A percentile compares a stretch with the other conserved stretches of the same genome.
phyloP scores from a whole-genome alignment of 2,113 vertebrate genomes.

The Campylomormyrus tamandua region DNA sequence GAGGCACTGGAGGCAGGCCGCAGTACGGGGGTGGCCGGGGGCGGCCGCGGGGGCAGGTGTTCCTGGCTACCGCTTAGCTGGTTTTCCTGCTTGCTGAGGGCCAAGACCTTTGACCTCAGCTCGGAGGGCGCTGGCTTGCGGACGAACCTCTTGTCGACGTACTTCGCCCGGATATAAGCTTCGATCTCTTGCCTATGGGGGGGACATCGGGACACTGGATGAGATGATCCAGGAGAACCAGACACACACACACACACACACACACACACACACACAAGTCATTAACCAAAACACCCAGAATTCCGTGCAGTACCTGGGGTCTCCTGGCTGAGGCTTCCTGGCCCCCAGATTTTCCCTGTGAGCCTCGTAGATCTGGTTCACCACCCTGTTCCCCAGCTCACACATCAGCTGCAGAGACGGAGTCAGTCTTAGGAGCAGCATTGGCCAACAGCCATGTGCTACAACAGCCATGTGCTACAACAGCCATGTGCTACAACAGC shows the following conservation, averaged over 20 bases:
- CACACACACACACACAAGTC: not conserved
- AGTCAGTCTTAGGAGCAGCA: not conserved
- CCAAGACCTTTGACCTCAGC: slow-evolving; percentile 53
- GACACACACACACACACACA: not conserved
- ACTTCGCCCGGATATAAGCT: slow-evolving; percentile 90
- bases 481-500: not conserved
- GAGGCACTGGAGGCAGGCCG: slow-evolving; percentile 39
- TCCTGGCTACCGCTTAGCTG: slow-evolving; percentile 50
- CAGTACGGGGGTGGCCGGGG: slow-evolving; percentile 42
- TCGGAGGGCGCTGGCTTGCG: slow-evolving; percentile 61
- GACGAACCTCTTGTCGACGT: slow-evolving; percentile 84
- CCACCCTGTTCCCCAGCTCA: slow-evolving; percentile 87
- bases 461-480: not conserved
- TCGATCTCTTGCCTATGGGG: slow-evolving; percentile 82
- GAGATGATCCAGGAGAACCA: not conserved
- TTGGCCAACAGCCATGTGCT: not conserved
- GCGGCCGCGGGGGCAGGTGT: slow-evolving; percentile 40
- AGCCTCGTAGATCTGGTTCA: slow-evolving; percentile 94
- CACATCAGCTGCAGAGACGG: slow-evolving; percentile 80
- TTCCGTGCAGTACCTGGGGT: slow-evolving; percentile 52
- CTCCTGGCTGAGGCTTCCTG: slow-evolving; percentile 75
- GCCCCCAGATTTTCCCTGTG: slow-evolving; percentile 68
- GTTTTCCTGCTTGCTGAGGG: slow-evolving; percentile 50
- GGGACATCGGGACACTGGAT: not conserved
- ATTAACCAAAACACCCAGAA: not conserved